Base-by-base conservation (phyloP, 2,797 vertebrate species). In the Benthosema pterotum region DNA sequence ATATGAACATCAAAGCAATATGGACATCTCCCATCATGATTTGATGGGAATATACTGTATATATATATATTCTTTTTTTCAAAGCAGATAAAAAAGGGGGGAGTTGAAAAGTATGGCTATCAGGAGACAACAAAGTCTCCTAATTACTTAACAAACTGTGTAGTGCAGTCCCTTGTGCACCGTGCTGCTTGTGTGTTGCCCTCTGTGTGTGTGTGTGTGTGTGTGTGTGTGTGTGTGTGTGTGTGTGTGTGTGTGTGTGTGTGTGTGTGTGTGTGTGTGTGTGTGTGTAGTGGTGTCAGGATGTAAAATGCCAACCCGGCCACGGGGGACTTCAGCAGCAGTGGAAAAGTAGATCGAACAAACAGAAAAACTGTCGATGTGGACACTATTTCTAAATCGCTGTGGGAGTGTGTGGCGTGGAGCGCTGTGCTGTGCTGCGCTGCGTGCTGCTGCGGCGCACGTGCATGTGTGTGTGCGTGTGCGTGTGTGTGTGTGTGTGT, bases 221-320 rank as follows among this genome's bases (percentile, higher is more conserved):
- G 19, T 46, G 16, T 49, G 28, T 47, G 42, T 45, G 13, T 18
- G 52, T 11, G 11, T 28, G 13, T 14, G 12, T 42, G 17, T 18
- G 22, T 49, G 25, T 7, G 12, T 42, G 45, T 42, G 50, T 57
- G 58, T 52, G 32, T 43, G 18, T 51, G 54, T 54, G 56, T 22
- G 18, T 22, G 42, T 12, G 13, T 2, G 43, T 18, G 13, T 8
- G 9, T 46, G 25, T 55, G 25, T 42, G 60, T 18, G 56, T 19
- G 9, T 57, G 50, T 1, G 22, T 25, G 22, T 1, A 25, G 12
- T 42, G 17, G 53, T 67, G 69, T 72, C 65, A 67, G 64, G 57
- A 38, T 52, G 69, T 72, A 72, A 88, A 88, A 90, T 90, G 83
- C 75, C 84, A 87, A 75, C 63, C 13, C 45, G 56, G 22, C 74